Conservation (phyloP, 2,797 vertebrate species). For the Channallabes apus region DNA sequence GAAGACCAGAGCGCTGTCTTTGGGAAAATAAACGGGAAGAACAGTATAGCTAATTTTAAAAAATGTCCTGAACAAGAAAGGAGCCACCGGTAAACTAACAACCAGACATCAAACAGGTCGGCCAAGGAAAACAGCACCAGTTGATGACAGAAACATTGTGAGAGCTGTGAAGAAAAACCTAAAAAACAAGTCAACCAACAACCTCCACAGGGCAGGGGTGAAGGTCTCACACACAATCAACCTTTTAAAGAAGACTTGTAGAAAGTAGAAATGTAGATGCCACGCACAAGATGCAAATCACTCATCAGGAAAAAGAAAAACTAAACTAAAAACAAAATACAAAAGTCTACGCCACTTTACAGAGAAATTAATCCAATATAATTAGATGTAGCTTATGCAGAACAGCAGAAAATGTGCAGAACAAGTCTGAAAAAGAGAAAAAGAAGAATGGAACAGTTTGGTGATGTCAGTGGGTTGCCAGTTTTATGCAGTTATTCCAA, state of each 20-base stretch:
- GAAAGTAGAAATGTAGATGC: not conserved
- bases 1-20: not conserved
- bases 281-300: not conserved
- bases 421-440: not conserved
- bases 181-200: slow-evolving; percentile 8
- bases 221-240: slow-evolving; percentile 10
- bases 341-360: not conserved
- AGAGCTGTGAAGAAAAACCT: not conserved
- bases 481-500: not conserved
- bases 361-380: not conserved
- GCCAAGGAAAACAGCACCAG: slow-evolving; percentile 10
- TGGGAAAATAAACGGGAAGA: not conserved
- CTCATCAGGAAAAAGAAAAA: not conserved
- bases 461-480: not conserved
- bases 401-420: not conserved
- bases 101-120: not conserved
- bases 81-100: not conserved
- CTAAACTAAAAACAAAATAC: not conserved
- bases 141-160: slow-evolving; percentile 6
- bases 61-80: slow-evolving; percentile 8
- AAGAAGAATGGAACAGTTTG: not conserved
- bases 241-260: not conserved
- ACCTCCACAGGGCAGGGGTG: not conserved
- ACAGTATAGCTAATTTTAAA: not conserved
- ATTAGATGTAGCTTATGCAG: not conserved